Evolutionary conservation across 1,140 invertebrate genomes (phyloP).

Genomic region (Tetramorium simillimum): DNA sequence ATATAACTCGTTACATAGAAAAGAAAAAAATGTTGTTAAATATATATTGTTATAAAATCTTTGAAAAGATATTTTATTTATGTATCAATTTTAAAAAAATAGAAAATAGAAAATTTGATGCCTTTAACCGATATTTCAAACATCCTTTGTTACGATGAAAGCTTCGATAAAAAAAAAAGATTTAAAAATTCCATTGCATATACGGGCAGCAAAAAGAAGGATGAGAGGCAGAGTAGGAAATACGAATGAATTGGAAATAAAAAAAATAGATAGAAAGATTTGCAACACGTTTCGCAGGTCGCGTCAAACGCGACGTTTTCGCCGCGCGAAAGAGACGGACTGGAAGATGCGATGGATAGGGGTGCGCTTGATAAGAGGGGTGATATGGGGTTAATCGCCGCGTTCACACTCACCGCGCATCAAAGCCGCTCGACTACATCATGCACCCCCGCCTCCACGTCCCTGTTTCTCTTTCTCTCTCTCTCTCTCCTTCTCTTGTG

Average conservation of each 20-base stretch:
- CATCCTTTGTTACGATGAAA: constrained; percentile 13
- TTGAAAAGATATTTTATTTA: neutral
- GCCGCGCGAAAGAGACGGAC: constrained; percentile 21
- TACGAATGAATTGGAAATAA: constrained; percentile 4
- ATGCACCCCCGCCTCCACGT: neutral
- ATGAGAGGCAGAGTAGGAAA: constrained; percentile 1
- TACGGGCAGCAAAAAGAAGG: neutral
- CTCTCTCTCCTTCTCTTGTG: neutral
- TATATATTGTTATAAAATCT: neutral
- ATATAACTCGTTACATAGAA: neutral
- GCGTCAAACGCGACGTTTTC: constrained; percentile 18
- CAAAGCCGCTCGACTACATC: constrained; percentile 72
- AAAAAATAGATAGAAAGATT: constrained; percentile 9
- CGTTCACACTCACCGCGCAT: constrained; percentile 78
- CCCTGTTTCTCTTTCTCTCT: constrained; percentile 4
- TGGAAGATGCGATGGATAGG: constrained; percentile 69
- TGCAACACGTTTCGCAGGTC: neutral
- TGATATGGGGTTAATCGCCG: constrained; percentile 78
- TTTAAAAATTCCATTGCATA: neutral
- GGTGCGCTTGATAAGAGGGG: constrained; percentile 69
- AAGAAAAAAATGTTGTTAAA: neutral
- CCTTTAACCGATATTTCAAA: constrained; percentile 20
- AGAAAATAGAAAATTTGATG: neutral
- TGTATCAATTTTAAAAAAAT: neutral
- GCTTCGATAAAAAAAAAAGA: neutral